Evolutionary conservation across 2,888 invertebrate genomes (phyloP), one percentile per base, ranked within the genome.

Genomic region (Ceraclea dissimilis): DNA sequence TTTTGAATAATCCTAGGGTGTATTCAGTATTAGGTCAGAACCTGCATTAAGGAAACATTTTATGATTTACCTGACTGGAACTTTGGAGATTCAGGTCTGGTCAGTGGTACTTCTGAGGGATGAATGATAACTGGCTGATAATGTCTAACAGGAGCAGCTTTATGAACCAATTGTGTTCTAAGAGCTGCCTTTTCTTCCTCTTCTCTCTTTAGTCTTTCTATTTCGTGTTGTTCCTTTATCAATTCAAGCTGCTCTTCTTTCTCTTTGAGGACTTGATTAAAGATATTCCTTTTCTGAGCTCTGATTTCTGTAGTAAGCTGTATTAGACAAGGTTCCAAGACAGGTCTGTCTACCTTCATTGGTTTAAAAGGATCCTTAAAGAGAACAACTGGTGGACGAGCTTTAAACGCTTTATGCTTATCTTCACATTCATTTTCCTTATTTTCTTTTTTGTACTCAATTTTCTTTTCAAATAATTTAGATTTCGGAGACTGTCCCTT

Each of bases 331-430:
- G 73, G 65, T 66, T 75, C 76, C 0, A 73, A 63, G 5, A 76
- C 60, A 2, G 79, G 75, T 31, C 71, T 69, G 18, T 72, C 69
- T 17, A 73, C 69, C 54, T 77, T 75, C 21, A 78, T 71, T 2
- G 86, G 85, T 53, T 81, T 76, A 65, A 86, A 87, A 1, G 86
- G 86, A 63, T 82, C 76, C 64, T 80, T 81, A 50, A 79, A 73
- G 1, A 86, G 69, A 2, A 86, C 84, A n/a, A 67, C 67, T 0
- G 83, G 74, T 19, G 83, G 81, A 51, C 75, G 73, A 1, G 88
- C 86, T 68, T 82, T 83, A 71, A 87, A 87, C 51, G 71, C 48
- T 21, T 53, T 49, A 2, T 48, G 19, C n/a, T 53, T 50, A 6
- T 53, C 55, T 2, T 63, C 50, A 1, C 52, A 43, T 1, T 65